A percentile compares a stretch with the other conserved stretches of the same genome.
phyloP scores from a whole-genome alignment of 2,797 vertebrate genomes.

The Hapalemur alaotrensis region DNA sequence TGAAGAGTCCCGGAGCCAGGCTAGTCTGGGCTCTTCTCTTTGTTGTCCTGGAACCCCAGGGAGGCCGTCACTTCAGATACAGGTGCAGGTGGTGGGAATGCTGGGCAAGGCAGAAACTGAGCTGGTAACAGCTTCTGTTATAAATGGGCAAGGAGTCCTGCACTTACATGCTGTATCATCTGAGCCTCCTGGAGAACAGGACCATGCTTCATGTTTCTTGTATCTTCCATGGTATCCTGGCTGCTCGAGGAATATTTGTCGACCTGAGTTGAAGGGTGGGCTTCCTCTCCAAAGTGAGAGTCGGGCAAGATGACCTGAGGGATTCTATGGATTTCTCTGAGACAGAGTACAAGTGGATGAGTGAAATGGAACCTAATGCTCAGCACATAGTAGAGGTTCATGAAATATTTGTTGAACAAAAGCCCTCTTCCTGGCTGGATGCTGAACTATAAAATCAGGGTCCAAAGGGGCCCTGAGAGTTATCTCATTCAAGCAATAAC shows the following conservation, averaged over 20 bases:
- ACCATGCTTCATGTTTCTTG: neutral
- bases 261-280: neutral
- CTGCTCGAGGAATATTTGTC: neutral
- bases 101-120: neutral
- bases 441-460: neutral
- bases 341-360: neutral
- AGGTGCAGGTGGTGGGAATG: neutral
- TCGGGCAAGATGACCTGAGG: neutral
- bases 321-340: neutral
- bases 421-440: neutral
- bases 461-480: neutral
- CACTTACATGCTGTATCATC: neutral
- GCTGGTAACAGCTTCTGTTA: neutral
- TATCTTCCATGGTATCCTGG: neutral
- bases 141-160: neutral
- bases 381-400: neutral
- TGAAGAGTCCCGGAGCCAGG: neutral
- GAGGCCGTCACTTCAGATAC: neutral
- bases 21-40: neutral
- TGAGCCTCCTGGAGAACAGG: neutral
- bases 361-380: neutral
- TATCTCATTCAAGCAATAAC: neutral
- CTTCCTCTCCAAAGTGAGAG: neutral
- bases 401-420: conserved; percentile 17
- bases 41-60: neutral